Conservation (phyloP, 2,888 invertebrate species). For the Habroteleia sp. region DNA sequence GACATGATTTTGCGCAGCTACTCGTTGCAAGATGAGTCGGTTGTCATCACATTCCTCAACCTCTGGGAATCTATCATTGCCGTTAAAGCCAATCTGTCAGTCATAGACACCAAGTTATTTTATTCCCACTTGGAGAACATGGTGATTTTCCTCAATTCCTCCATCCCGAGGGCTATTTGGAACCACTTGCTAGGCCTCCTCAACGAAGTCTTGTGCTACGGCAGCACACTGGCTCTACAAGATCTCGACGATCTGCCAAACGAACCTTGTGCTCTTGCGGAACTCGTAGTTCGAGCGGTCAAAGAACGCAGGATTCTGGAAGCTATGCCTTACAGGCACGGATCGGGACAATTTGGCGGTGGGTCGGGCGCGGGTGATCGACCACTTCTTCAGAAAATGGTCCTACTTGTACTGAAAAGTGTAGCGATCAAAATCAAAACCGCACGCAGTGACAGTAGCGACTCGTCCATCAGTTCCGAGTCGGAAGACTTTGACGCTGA, state of each 20-base stretch:
- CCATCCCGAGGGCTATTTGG: conserved; percentile 91
- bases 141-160: conserved; percentile 86
- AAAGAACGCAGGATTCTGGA: conserved; percentile 91
- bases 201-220: conserved; percentile 95
- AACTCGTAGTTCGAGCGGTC: conserved; percentile 91
- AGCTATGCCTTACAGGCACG: conserved; percentile 80
- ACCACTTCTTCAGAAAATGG: conserved; percentile 91
- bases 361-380: conserved; percentile 82
- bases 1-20: conserved; percentile 81
- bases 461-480: conserved; percentile 91
- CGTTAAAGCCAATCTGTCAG: conserved; percentile 93
- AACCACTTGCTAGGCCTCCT: conserved; percentile 91
- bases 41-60: conserved; percentile 88
- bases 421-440: conserved; percentile 95
- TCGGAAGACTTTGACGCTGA: conserved; percentile 94
- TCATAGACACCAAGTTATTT: conserved; percentile 93
- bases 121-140: conserved; percentile 92
- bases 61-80: conserved; percentile 95
- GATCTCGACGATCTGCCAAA: conserved; percentile 88
- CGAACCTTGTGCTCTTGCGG: conserved; percentile 93
- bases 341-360: conserved; percentile 82
- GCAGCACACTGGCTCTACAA: conserved; percentile 93
- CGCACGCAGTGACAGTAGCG: conserved; percentile 92
- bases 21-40: conserved; percentile 81
- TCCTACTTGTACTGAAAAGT: conserved; percentile 92